Evolutionary conservation across 2,888 invertebrate genomes (phyloP).

Genomic region (Lagria hirta): DNA sequence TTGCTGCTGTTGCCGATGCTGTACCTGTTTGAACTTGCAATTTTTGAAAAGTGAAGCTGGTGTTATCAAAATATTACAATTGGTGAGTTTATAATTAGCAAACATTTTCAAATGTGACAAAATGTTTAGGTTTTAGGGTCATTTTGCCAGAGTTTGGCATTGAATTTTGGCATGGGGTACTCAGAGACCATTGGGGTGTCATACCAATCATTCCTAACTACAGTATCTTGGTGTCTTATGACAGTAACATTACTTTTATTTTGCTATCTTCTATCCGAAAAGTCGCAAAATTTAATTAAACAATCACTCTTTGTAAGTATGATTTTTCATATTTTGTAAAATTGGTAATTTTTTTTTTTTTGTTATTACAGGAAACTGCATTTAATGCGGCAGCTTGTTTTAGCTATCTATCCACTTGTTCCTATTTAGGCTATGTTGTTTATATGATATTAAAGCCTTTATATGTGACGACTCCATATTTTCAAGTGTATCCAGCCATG

Average conservation of each 20-base stretch:
- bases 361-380: conserved; percentile 69
- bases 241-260: conserved; percentile 73
- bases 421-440: conserved; percentile 78
- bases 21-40: conserved; percentile 76
- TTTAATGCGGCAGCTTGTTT: conserved; percentile 78
- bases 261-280: conserved; percentile 78
- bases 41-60: conserved; percentile 74
- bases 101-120: no score
- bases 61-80: conserved; percentile 72
- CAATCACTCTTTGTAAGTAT: conserved; percentile 81
- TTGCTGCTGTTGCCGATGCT: conserved; percentile 74
- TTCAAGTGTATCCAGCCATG: conserved; percentile 85
- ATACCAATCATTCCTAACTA: conserved; percentile 78
- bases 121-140: conserved; percentile 69
- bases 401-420: conserved; percentile 76
- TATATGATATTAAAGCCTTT: conserved; percentile 75
- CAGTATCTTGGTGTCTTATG: conserved; percentile 77
- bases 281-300: conserved; percentile 72
- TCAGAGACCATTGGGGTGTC: conserved; percentile 75
- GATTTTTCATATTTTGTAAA: conserved; percentile 3
- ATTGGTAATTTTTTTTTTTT: conserved; percentile 21
- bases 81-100: no score
- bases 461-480: conserved; percentile 73
- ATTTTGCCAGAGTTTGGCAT: conserved; percentile 78
- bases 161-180: conserved; percentile 76